Evolutionary conservation across 2,113 vertebrate genomes (phyloP).

Genomic region (Trichechus manatus): DNA sequence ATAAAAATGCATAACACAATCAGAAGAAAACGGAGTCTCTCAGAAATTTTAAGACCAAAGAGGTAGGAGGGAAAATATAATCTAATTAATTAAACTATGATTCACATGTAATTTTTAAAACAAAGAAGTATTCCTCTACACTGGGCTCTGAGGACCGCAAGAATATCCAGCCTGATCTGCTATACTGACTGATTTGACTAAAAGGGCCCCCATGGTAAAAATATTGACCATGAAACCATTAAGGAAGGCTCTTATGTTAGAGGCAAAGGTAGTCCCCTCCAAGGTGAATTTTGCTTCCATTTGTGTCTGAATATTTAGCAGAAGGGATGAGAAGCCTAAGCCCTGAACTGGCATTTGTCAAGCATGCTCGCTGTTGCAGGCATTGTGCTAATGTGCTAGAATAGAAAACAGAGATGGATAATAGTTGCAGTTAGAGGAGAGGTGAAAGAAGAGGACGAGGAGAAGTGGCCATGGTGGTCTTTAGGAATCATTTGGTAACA

Average conservation of each 20-base stretch:
- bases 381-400: not conserved
- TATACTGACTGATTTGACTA: not conserved
- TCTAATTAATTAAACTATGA: slow-evolving; percentile 1
- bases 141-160: not conserved
- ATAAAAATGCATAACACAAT: not conserved
- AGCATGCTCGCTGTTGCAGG: not conserved
- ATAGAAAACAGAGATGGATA: not conserved
- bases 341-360: not conserved
- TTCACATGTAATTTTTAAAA: not conserved
- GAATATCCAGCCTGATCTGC: not conserved
- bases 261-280: not conserved
- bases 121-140: not conserved
- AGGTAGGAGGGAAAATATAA: not conserved
- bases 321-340: not conserved
- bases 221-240: not conserved
- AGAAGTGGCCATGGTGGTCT: not conserved
- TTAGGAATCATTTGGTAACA: not conserved
- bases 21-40: not conserved
- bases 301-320: slow-evolving; percentile 5
- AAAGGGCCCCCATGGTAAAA: not conserved
- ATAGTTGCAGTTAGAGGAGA: not conserved
- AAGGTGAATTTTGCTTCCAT: not conserved
- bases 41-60: not conserved
- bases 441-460: not conserved
- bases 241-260: not conserved